Percentiles rank a stretch among this genome's conserved stretches.
These are phyloP conservation scores for Zootoca vivipara DNA, from an alignment of 2,113 vertebrate species.

Conservation along the genomic window DNA sequence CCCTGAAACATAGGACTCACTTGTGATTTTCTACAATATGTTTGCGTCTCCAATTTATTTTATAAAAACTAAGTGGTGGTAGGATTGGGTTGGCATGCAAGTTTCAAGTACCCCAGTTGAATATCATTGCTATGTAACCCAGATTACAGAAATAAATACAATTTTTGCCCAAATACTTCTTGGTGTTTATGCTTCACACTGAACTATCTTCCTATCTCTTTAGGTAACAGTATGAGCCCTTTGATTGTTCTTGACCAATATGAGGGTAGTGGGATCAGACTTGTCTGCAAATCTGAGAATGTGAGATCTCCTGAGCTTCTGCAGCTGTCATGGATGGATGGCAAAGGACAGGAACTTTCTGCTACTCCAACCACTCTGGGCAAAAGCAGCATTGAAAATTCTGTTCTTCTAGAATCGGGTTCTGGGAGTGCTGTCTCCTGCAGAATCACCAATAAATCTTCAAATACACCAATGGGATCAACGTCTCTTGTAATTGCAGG, in stretches of 20 bases:
- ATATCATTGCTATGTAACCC: neutral
- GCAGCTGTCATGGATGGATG: neutral
- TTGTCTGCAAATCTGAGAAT: neutral
- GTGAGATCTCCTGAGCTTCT: neutral
- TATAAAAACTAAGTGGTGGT: neutral
- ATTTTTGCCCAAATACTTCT: neutral
- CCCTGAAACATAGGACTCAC: neutral
- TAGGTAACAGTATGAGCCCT: neutral
- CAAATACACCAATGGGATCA: neutral
- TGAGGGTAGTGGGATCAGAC: slow-evolving; percentile 1
- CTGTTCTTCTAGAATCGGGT: neutral
- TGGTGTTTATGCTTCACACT: neutral
- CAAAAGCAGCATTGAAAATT: neutral
- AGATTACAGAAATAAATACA: neutral
- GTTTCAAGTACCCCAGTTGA: neutral
- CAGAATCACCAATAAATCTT: neutral
- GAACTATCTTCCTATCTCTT: neutral
- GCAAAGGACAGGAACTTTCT: neutral
- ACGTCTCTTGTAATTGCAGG: neutral
- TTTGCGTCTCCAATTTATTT: neutral
- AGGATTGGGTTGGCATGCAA: neutral
- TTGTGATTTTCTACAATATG: neutral
- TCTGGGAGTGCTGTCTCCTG: neutral
- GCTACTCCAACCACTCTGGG: neutral
- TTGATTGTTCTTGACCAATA: slow-evolving; percentile 5